Evolutionary conservation across 2,113 vertebrate species (phyloP).

Genomic region (Notothenia coriiceps): DNA sequence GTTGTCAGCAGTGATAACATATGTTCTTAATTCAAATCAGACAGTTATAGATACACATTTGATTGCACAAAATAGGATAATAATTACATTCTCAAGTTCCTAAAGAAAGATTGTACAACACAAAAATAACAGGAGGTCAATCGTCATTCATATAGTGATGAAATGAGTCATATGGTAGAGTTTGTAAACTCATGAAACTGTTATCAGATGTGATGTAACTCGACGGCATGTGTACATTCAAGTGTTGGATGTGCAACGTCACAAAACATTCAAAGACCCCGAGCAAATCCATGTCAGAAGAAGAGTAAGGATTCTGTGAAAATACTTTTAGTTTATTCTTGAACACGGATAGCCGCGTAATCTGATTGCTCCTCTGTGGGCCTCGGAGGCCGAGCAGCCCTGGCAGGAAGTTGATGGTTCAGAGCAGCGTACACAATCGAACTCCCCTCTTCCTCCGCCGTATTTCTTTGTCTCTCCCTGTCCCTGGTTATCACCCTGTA

Average conservation of each 20-base stretch:
- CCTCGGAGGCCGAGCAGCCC: background rate
- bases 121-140: background rate
- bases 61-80: constrained; percentile 40
- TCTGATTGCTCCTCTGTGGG: constrained; percentile 66
- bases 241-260: constrained; percentile 22
- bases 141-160: constrained; percentile 10
- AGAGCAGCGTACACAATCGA: constrained; percentile 74
- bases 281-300: background rate
- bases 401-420: constrained; percentile 56
- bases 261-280: background rate
- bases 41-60: constrained; percentile 2
- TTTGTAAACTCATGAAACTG: background rate
- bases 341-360: constrained; percentile 79
- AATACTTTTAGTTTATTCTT: constrained; percentile 4
- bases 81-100: constrained; percentile 20
- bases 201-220: background rate
- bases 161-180: background rate
- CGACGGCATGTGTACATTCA: constrained; percentile 17
- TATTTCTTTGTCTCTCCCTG: background rate
- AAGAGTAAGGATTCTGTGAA: background rate
- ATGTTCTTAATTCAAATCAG: constrained; percentile 15
- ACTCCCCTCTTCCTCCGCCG: background rate
- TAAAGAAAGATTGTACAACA: background rate
- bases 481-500: background rate
- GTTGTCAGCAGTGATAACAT: background rate